Evolutionary conservation across 2,797 vertebrate genomes (phyloP).

Genomic region (Sphaeramia orbicularis): DNA sequence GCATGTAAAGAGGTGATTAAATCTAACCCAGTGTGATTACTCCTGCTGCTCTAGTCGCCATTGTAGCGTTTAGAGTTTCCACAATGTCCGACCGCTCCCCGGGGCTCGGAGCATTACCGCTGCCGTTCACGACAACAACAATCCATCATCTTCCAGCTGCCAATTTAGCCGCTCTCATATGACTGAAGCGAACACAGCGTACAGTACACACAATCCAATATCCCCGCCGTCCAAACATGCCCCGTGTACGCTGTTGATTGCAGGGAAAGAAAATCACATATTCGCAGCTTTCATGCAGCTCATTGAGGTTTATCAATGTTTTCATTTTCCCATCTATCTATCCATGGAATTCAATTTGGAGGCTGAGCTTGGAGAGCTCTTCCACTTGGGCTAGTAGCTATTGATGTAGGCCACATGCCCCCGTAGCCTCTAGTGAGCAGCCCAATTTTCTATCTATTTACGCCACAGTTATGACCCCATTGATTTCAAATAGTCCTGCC

Average conservation of each 20-base stretch:
- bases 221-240: constrained; percentile 56
- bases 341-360: constrained; percentile 76
- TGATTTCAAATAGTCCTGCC: constrained; percentile 72
- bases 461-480: constrained; percentile 77
- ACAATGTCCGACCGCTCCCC: constrained; percentile 35
- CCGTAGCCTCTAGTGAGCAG: constrained; percentile 61
- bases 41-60: no score
- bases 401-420: constrained; percentile 72
- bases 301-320: constrained; percentile 76
- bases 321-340: constrained; percentile 75
- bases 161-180: constrained; percentile 62
- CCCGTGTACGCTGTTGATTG: constrained; percentile 51
- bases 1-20: constrained; percentile 52
- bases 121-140: constrained; percentile 53
- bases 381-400: constrained; percentile 70
- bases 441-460: constrained; percentile 79
- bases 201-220: constrained; percentile 61
- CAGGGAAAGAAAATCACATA: constrained; percentile 46
- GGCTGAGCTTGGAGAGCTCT: constrained; percentile 56
- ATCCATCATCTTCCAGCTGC: constrained; percentile 59
- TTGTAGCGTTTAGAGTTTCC: constrained; percentile 30
- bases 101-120: constrained; percentile 42
- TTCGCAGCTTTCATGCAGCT: constrained; percentile 69
- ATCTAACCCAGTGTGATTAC: constrained; percentile 40
- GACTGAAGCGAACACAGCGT: constrained; percentile 60